These are phyloP conservation scores for Chloromyia formosa DNA, from an alignment of 2,888 invertebrate genomes.

Conservation along the genomic window DNA sequence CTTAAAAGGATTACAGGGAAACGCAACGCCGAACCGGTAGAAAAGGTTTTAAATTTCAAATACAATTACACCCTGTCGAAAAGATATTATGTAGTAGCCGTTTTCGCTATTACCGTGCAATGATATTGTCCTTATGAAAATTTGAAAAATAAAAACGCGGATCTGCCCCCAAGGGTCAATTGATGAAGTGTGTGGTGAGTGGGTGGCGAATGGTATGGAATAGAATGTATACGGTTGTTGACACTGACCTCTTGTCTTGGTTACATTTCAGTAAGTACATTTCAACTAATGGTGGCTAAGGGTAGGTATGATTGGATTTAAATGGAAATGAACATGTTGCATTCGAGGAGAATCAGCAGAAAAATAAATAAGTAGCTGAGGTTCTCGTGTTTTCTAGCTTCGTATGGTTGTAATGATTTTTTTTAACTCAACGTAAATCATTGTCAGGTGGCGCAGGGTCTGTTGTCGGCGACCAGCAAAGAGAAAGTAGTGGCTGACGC, in stretches of 20 bases:
- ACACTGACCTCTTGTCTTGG: slow-evolving; percentile 57
- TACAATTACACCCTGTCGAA: slow-evolving; percentile 17
- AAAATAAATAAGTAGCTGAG: too few relatives aligned
- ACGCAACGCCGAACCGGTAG: slow-evolving; percentile 2
- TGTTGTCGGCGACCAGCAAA: too few relatives aligned
- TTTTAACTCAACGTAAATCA: too few relatives aligned
- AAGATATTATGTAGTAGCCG: neutral
- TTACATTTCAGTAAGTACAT: slow-evolving; percentile 6
- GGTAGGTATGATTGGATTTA: too few relatives aligned
- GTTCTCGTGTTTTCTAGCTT: too few relatives aligned
- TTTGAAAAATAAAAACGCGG: slow-evolving; percentile 7
- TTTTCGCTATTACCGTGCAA: neutral
- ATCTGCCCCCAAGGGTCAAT: neutral
- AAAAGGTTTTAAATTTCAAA: slow-evolving; percentile 33
- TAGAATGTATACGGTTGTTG: slow-evolving; percentile 51
- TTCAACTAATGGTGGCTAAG: neutral
- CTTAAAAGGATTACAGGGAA: slow-evolving; percentile 41
- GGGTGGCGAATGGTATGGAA: slow-evolving; percentile 44
- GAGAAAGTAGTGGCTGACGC: too few relatives aligned
- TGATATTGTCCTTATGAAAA: slow-evolving; percentile 22
- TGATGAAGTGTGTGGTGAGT: slow-evolving; percentile 10
- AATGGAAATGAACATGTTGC: too few relatives aligned
- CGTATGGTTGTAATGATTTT: too few relatives aligned
- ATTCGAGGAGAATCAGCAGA: too few relatives aligned
- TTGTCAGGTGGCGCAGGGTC: too few relatives aligned